A percentile compares a stretch with the other conserved stretches of the same genome.
Conservation (phyloP, 2,888 invertebrate genomes). For the Drosophila histrio region DNA sequence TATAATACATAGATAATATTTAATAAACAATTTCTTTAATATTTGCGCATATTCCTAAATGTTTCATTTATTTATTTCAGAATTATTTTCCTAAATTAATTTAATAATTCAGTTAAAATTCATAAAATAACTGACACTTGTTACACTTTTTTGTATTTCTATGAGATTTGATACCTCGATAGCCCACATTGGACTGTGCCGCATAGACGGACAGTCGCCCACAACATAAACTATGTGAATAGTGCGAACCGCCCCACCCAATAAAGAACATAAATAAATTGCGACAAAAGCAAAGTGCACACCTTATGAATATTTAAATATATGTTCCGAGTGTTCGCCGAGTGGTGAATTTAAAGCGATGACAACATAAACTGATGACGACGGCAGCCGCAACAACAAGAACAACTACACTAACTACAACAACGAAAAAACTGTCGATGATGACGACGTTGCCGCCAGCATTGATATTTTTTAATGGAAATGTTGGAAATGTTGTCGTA, state of each 20-base stretch:
- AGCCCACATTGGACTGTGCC: not conserved
- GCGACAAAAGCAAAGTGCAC: slow-evolving; percentile 73
- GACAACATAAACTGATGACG: slow-evolving; percentile 80
- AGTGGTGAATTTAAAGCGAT: slow-evolving; percentile 74
- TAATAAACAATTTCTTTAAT: not conserved
- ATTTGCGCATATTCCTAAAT: not conserved
- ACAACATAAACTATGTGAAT: slow-evolving; percentile 38
- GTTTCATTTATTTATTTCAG: not conserved
- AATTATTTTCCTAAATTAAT: not conserved
- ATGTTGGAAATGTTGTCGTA: slow-evolving; percentile 71
- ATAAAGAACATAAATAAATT: slow-evolving; percentile 69
- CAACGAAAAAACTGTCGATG: slow-evolving; percentile 43
- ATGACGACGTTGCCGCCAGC: slow-evolving; percentile 61
- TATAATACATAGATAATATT: too few relatives aligned
- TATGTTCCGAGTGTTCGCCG: slow-evolving; percentile 27
- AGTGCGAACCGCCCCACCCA: slow-evolving; percentile 54
- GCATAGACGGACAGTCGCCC: slow-evolving; percentile 14
- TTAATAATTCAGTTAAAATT: not conserved
- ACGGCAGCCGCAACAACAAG: slow-evolving; percentile 39
- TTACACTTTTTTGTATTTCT: not conserved
- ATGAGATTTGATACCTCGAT: slow-evolving; percentile 29
- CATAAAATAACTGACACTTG: not conserved
- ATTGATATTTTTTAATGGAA: slow-evolving; percentile 76
- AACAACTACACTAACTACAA: slow-evolving; percentile 7
- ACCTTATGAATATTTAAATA: slow-evolving; percentile 80